A percentile compares a stretch with the other conserved stretches of the same genome.
These are phyloP conservation scores for Drosophila orosa DNA, from an alignment of 1,140 invertebrate species.

Conservation along the genomic window DNA sequence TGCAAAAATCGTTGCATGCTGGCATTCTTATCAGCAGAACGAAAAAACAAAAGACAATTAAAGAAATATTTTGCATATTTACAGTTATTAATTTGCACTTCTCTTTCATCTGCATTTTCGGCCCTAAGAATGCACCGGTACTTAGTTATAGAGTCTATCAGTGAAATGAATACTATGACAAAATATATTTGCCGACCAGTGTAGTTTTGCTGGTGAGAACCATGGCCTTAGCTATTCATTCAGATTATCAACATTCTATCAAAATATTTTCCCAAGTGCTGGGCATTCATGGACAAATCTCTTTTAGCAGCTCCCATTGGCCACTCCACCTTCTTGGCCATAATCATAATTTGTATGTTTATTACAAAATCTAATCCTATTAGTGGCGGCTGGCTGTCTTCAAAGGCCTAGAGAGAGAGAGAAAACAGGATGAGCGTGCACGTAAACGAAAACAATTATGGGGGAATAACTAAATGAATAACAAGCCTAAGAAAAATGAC, in stretches of 20 bases:
- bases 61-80: too few relatives aligned
- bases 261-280: slow-evolving; percentile 19
- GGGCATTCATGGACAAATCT: slow-evolving; percentile 17
- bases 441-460: slow-evolving; percentile 35
- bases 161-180: too few relatives aligned
- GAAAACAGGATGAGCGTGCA: slow-evolving; percentile 3
- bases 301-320: neutral
- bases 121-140: too few relatives aligned
- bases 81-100: too few relatives aligned
- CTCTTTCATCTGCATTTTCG: too few relatives aligned
- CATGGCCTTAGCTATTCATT: slow-evolving; percentile 15
- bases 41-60: too few relatives aligned
- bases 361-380: slow-evolving; percentile 43
- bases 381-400: slow-evolving; percentile 24
- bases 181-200: too few relatives aligned
- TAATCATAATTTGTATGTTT: slow-evolving; percentile 31
- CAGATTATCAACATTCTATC: slow-evolving; percentile 28
- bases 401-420: slow-evolving; percentile 7
- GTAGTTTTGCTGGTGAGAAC: slow-evolving; percentile 3
- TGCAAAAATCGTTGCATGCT: too few relatives aligned
- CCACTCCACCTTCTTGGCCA: neutral
- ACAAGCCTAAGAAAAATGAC: slow-evolving; percentile 17
- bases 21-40: too few relatives aligned
- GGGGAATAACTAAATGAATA: slow-evolving; percentile 16
- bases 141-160: too few relatives aligned